A percentile compares a stretch with the other conserved stretches of the same genome.
phyloP scores from a whole-genome alignment of 2,797 vertebrate genomes.

The Bradypodion pumilum region DNA sequence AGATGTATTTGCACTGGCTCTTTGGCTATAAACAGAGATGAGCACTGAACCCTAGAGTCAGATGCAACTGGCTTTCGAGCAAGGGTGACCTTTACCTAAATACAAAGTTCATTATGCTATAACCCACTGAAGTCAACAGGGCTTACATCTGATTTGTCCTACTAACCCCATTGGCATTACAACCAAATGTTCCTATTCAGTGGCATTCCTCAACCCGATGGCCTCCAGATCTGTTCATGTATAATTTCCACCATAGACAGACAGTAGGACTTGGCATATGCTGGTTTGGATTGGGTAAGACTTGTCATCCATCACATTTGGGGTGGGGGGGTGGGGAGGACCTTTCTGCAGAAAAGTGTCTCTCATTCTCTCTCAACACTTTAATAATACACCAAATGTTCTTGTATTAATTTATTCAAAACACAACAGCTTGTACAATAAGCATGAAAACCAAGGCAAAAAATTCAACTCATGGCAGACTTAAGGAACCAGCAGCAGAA shows the following conservation, averaged over 20 bases:
- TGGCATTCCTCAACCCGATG: neutral
- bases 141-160: neutral
- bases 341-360: neutral
- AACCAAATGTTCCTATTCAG: neutral
- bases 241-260: neutral
- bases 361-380: neutral
- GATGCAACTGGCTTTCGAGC: too few species aligned
- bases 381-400: neutral
- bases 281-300: neutral
- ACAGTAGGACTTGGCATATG: neutral
- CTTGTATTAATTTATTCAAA: neutral
- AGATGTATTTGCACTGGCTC: too few species aligned
- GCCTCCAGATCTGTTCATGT: neutral
- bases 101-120: neutral
- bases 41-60: too few species aligned
- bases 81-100: too few species aligned
- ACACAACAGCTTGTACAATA: neutral
- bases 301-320: neutral
- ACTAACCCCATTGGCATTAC: neutral
- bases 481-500: neutral
- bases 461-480: neutral
- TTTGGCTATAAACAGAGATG: too few species aligned
- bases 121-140: neutral
- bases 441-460: neutral
- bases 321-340: too few species aligned